These are phyloP conservation scores for Drosophila nikananu DNA, from an alignment of 1,140 invertebrate genomes.

Conservation along the genomic window DNA sequence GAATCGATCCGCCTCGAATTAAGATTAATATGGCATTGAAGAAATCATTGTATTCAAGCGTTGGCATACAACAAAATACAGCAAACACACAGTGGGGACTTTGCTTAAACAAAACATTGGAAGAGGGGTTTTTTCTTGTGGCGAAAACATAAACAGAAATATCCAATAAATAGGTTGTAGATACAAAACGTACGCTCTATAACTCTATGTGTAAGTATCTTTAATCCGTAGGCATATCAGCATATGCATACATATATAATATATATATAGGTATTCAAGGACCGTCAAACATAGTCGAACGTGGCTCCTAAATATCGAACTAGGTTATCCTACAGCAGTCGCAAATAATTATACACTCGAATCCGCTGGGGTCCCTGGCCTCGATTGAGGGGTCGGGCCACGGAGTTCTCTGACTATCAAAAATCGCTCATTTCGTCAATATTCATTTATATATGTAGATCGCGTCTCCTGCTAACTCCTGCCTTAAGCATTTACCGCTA, in stretches of 20 bases:
- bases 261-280: conserved; percentile 45
- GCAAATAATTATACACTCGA: conserved; percentile 77
- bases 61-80: conserved; percentile 69
- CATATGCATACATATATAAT: conserved; percentile 29
- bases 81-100: conserved; percentile 49
- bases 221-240: conserved; percentile 52
- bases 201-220: conserved; percentile 52
- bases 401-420: conserved; percentile 71
- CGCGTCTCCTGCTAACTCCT: conserved; percentile 46
- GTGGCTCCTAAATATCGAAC: conserved; percentile 49
- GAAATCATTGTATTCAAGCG: conserved; percentile 70
- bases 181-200: conserved; percentile 62
- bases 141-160: conserved; percentile 70
- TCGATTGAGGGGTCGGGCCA: conserved; percentile 37
- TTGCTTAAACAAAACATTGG: conserved; percentile 64
- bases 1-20: conserved; percentile 44
- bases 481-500: conserved; percentile 70
- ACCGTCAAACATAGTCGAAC: conserved; percentile 71
- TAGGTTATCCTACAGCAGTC: conserved; percentile 76
- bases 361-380: conserved; percentile 14
- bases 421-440: conserved; percentile 70
- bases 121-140: conserved; percentile 50
- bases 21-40: conserved; percentile 83
- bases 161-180: conserved; percentile 72
- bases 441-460: conserved; percentile 48